Evolutionary conservation across 2,797 vertebrate species (phyloP).

Genomic region (Bovichtus diacanthus): DNA sequence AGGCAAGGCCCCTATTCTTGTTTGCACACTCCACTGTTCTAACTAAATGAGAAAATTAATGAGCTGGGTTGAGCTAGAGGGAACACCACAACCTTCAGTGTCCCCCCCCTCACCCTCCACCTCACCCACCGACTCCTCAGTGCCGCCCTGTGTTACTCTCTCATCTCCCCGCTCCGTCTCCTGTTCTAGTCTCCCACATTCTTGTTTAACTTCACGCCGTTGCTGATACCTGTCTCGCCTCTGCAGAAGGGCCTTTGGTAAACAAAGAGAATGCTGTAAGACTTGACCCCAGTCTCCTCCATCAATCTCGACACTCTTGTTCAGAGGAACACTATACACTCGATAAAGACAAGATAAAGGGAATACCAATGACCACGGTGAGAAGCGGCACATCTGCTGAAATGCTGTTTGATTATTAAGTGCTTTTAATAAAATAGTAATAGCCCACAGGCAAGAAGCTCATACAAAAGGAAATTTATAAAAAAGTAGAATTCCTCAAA

Average conservation of each 20-base stretch:
- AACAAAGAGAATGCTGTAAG: conserved; percentile 39
- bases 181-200: conserved; percentile 22
- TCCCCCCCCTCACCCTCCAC: background rate
- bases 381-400: background rate
- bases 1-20: conserved; percentile 73
- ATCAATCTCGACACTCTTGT: background rate
- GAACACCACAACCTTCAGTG: conserved; percentile 70
- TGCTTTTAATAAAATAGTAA: conserved; percentile 21
- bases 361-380: conserved; percentile 9
- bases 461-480: background rate
- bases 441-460: conserved; percentile 14
- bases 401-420: conserved; percentile 21
- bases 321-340: background rate
- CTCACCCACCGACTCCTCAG: conserved; percentile 18
- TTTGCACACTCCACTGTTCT: conserved; percentile 81
- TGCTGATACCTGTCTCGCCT: conserved; percentile 20
- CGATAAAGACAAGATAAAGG: background rate
- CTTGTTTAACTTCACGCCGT: conserved; percentile 49
- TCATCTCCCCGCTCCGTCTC: conserved; percentile 38
- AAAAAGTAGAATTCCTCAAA: conserved; percentile 11
- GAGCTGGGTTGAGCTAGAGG: conserved; percentile 72
- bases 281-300: conserved; percentile 32
- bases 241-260: conserved; percentile 20
- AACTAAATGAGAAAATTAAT: conserved; percentile 86
- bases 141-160: conserved; percentile 37